Evolutionary conservation across 2,797 vertebrate genomes (phyloP).

Genomic region (Micropoecilia bifurca): DNA sequence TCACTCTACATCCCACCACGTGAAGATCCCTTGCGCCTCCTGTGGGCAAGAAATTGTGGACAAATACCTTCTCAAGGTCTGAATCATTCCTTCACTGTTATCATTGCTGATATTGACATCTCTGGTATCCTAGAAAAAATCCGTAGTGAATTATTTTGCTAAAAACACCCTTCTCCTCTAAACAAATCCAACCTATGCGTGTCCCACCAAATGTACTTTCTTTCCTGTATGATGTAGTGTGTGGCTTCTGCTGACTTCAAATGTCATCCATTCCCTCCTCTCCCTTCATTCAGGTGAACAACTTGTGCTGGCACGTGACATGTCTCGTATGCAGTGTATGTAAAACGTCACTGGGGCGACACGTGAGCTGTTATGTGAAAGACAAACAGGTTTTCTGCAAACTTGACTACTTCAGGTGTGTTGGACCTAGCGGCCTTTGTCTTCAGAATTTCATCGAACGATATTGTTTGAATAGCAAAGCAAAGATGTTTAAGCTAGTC

Average conservation of each 20-base stretch:
- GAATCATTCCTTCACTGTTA: neutral
- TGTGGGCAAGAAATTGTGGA: constrained; percentile 93
- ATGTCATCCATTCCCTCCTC: neutral
- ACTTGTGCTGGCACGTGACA: constrained; percentile 95
- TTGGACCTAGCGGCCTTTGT: neutral
- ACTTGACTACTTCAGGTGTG: constrained; percentile 96
- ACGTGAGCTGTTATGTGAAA: constrained; percentile 97
- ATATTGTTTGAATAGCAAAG: neutral
- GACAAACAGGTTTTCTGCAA: constrained; percentile 98
- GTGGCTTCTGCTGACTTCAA: neutral
- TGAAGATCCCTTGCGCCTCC: constrained; percentile 86
- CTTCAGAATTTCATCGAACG: neutral
- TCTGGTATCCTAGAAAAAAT: neutral
- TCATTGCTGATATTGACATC: neutral
- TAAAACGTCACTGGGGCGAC: constrained; percentile 91
- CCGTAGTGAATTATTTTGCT: neutral
- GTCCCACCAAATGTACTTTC: neutral
- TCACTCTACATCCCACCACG: constrained; percentile 72
- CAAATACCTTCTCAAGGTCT: constrained; percentile 95
- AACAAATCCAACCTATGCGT: too few species aligned
- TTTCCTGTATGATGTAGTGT: neutral
- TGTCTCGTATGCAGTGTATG: constrained; percentile 97
- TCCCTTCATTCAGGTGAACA: constrained; percentile 85
- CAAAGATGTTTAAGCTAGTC: neutral
- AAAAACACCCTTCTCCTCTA: neutral